These are phyloP conservation scores for Bugula neritina DNA, from an alignment of 2,888 invertebrate species.

Conservation along the genomic window DNA sequence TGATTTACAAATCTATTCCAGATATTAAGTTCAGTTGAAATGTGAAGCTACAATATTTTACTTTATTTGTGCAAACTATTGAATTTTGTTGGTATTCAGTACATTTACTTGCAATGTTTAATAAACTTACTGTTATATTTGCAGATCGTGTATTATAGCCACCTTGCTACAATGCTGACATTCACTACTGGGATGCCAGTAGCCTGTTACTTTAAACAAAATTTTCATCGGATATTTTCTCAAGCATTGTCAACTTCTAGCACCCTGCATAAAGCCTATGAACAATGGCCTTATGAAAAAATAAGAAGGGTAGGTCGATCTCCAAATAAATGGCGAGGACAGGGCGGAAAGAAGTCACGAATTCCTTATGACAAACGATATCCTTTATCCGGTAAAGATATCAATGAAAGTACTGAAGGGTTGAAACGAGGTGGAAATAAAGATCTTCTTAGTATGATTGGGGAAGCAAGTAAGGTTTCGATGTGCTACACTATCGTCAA, in stretches of 20 bases:
- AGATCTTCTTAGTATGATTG: background rate
- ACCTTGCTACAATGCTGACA: too few relatives aligned
- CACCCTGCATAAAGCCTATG: background rate
- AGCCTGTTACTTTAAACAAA: background rate
- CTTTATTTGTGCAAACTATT: too few relatives aligned
- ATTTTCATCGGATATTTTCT: background rate
- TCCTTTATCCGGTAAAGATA: constrained; percentile 12
- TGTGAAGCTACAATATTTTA: too few relatives aligned
- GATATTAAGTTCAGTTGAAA: too few relatives aligned
- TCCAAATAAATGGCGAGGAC: constrained; percentile 3
- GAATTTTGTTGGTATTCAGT: too few relatives aligned
- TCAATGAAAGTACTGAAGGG: constrained; percentile 9
- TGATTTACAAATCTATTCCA: too few relatives aligned
- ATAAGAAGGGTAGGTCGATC: background rate
- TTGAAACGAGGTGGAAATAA: constrained; percentile 20
- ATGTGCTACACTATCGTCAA: too few relatives aligned
- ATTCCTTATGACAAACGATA: constrained; percentile 22
- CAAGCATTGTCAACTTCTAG: background rate
- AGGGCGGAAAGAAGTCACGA: constrained; percentile 22
- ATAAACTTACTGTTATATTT: too few relatives aligned
- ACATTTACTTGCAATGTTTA: too few relatives aligned
- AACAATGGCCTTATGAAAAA: constrained; percentile 16
- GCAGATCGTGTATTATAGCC: too few relatives aligned
- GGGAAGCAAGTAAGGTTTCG: background rate
- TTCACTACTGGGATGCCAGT: background rate